A percentile compares a stretch with the other conserved stretches of the same genome.
Conservation (phyloP, 1,140 invertebrate species). For the Medauroidea extradentata region DNA sequence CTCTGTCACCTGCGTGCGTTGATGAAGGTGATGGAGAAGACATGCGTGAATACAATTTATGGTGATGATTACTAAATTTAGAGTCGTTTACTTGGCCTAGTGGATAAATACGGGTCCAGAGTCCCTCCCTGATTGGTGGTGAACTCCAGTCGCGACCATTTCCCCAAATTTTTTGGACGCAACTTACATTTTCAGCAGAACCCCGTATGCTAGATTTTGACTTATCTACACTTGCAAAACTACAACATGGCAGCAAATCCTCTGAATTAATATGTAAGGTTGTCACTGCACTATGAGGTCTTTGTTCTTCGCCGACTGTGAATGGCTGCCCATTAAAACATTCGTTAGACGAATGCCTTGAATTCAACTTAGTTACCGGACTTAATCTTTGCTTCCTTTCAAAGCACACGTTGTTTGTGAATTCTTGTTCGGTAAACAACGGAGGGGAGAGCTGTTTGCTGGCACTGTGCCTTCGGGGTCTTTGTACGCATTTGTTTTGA, state of each 20-base stretch:
- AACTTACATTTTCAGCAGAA: background rate
- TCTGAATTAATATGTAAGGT: background rate
- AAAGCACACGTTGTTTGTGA: background rate
- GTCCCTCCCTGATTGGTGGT: conserved; percentile 50
- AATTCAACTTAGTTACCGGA: background rate
- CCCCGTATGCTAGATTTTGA: background rate
- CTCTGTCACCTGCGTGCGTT: background rate
- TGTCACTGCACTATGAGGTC: background rate
- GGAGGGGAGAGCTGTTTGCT: background rate
- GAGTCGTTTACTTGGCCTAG: background rate
- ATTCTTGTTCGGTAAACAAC: background rate
- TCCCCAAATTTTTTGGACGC: conserved; percentile 44
- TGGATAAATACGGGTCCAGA: conserved; percentile 59
- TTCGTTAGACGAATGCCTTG: background rate
- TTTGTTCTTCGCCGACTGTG: background rate
- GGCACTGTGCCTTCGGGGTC: background rate
- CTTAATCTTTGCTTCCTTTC: background rate
- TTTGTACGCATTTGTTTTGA: background rate
- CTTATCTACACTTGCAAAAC: background rate
- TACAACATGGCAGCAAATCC: background rate
- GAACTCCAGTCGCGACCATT: conserved; percentile 57
- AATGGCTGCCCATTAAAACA: background rate
- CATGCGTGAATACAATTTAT: background rate
- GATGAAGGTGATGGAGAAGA: background rate
- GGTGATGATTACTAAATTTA: background rate